Evolutionary conservation across 2,113 vertebrate species (phyloP).

Genomic region (zebrafish (Danio rerio)): GRCz12tu NC_133188.1:46130501-46131000

Average conservation of each 20-base stretch:
- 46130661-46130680: background rate
- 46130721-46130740: slow-evolving; percentile 55
- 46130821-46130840: background rate
- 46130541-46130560: too few species aligned
- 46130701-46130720: slow-evolving; percentile 35
- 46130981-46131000: background rate
- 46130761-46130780: slow-evolving; percentile 52
- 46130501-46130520: too few species aligned
- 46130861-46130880: slow-evolving; percentile 72
- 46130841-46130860: slow-evolving; percentile 68
- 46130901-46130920: slow-evolving; percentile 79
- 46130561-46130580: too few species aligned
- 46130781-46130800: background rate
- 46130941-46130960: slow-evolving; percentile 70
- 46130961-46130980: slow-evolving; percentile 20
- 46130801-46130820: background rate
- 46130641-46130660: background rate
- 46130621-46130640: background rate
- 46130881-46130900: slow-evolving; percentile 74
- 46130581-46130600: too few species aligned
- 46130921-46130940: slow-evolving; percentile 77
- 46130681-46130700: slow-evolving; percentile 15
- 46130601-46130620: too few species aligned
- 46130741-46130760: slow-evolving; percentile 58
- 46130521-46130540: too few species aligned